Evolutionary conservation across 1,140 invertebrate species (phyloP).

Genomic region (Drosophila sproati): DNA sequence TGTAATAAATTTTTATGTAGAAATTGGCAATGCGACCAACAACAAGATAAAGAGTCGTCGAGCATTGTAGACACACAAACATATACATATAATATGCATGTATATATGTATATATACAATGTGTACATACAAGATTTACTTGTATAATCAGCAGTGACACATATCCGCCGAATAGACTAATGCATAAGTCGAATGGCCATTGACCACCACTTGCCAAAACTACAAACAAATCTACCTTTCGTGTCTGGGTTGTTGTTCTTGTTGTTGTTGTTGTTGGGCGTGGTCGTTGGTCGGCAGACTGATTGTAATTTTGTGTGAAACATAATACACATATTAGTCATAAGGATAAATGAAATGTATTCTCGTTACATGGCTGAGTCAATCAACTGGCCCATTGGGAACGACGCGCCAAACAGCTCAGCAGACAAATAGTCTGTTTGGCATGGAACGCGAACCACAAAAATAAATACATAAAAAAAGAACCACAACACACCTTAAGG

Average conservation of each 20-base stretch:
- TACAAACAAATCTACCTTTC: slow-evolving; percentile 4
- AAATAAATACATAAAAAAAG: not conserved
- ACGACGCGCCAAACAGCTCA: slow-evolving; percentile 5
- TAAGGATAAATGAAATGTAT: slow-evolving; percentile 45
- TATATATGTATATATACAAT: not conserved
- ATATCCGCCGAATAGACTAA: slow-evolving; percentile 51
- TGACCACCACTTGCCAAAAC: slow-evolving; percentile 22
- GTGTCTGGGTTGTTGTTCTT: not conserved
- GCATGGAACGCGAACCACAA: not conserved
- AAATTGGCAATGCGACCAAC: slow-evolving; percentile 58
- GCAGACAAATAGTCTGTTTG: slow-evolving; percentile 1
- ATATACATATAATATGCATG: not conserved
- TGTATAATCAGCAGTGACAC: slow-evolving; percentile 60
- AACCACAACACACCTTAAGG: slow-evolving; percentile 39
- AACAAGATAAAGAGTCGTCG: slow-evolving; percentile 18
- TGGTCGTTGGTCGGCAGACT: slow-evolving; percentile 22
- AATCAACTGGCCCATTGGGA: slow-evolving; percentile 10
- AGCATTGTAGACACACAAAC: not conserved
- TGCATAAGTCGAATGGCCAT: not conserved
- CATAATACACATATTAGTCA: slow-evolving; percentile 54
- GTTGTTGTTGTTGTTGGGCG: slow-evolving; percentile 19
- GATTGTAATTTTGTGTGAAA: slow-evolving; percentile 44
- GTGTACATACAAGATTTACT: not conserved
- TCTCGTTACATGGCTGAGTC: slow-evolving; percentile 24
- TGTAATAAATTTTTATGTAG: slow-evolving; percentile 54